Evolutionary conservation across 2,797 vertebrate species (phyloP), one percentile per base, ranked within the genome.

Genomic region (Sitta carolinensis): DNA sequence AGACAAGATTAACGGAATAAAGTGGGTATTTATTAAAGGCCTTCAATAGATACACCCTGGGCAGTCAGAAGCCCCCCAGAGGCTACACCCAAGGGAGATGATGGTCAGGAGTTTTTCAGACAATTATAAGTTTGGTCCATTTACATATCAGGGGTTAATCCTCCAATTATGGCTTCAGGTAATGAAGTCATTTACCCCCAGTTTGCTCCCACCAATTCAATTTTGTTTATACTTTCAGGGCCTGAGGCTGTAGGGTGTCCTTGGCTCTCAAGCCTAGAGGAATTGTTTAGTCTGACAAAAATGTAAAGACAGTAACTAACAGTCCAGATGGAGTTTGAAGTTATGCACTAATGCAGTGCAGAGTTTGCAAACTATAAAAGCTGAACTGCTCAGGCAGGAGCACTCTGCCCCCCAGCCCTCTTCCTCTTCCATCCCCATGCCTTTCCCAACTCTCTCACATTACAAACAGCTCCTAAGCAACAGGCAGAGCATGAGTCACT

Each of bases 401-500:
- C 47, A 22, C 59, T 69, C 18, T 59, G 64, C 74, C 59, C 64
- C 29, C 29, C 78, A 38, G 79, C 27, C 72, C 69, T 75, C 69
- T 27, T 50, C 75, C 57, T 72, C 43, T 85, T 76, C 76, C 73
- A 84, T 93, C 78, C 25, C 55, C 36, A 13, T 20, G 27, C 25
- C 73, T 67, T 63, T 61, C 51, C 68, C 74, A 67, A 23, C 40
- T 79, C 78, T 20, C 27, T 47, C 55, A 7, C 47, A 26, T 38
- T 32, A 38, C 36, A 18, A 62, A 34, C 67, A 79, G 90, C 92
- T 94, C 34, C 85, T 54, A 47, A 90, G 90, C 77, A 77, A 66
- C 85, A 94, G 84, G 73, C 74, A 79, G 83, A 50, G 82, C 51
- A 17, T 64, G 92, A 86, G 48, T 94, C 95, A 74, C 21, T 85